Base-by-base conservation (phyloP, 2,797 vertebrate genomes). In the Falco biarmicus region DNA sequence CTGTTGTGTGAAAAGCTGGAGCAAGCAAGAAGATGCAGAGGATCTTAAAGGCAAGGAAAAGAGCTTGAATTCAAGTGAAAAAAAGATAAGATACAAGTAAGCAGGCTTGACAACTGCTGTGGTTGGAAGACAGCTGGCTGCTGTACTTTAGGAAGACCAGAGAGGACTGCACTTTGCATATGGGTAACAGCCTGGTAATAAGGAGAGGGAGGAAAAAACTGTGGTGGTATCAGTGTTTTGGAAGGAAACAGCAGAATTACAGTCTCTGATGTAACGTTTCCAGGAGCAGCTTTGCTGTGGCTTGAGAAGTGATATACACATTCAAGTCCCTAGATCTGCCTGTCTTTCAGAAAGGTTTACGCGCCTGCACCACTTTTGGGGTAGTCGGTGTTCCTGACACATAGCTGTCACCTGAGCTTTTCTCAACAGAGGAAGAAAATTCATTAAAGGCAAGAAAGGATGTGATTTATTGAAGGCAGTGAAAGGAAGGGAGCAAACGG, bases 331-430 rank as follows among this genome's bases (percentile, higher is more conserved):
- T 39, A 69, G 25, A 26, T 14, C 13, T 20, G 15, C 31, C 32
- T 50, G 71, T 11, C 31, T 51, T 76, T 66, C 65, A 32, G 65
- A 76, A 57, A 77, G 17, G 32, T 51, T 86, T 70, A 32, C 4
- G 4, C 31, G 25, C 15, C 60, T 53, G 32, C 1, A 0, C 13
- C 2, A 1, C n/a, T 71, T 48, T 45, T 17, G 29, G 22, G 31
- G 13, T 60, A 19, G 37, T 39, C 4, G 5, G 24, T 64, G 25
- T 11, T 83, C 48, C 64, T 57, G 22, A 41, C 29, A 61, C 15
- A 41, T 9, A 34, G 22, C 32, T 3, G 2, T 26, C 25, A 13
- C 28, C 31, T 1, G 5, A 63, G 29, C 6, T 80, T 59, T 66
- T 20, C 47, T 54, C 61, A 74, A 32, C 45, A 65, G 19, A 47